phyloP scores from a whole-genome alignment of 1,140 invertebrate species.

The Meloidogyne floridensis region DNA sequence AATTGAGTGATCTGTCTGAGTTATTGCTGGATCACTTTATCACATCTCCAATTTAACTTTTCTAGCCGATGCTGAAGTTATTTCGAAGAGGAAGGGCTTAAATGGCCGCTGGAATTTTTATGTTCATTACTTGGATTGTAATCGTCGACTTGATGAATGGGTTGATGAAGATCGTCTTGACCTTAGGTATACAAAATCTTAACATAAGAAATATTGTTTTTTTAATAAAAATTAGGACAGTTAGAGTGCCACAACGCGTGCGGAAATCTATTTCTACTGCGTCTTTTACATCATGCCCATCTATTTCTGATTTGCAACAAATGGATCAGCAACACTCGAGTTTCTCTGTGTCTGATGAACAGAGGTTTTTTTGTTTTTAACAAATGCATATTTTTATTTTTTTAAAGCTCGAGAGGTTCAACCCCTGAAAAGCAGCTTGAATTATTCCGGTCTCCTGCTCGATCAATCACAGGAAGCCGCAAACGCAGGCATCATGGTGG shows the following conservation, averaged over 20 bases:
- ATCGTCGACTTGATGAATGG: constrained; percentile 54
- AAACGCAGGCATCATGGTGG: constrained; percentile 22
- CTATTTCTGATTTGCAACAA: background rate
- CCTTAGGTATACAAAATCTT: background rate
- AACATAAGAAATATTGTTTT: too few relatives aligned
- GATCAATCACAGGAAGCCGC: constrained; percentile 35
- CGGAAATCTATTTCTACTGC: constrained; percentile 25
- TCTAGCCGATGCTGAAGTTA: constrained; percentile 52
- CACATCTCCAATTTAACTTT: background rate
- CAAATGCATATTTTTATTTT: constrained; percentile 8
- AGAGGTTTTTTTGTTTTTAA: background rate
- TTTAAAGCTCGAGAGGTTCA: constrained; percentile 31
- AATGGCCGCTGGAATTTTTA: constrained; percentile 41
- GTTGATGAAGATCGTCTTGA: constrained; percentile 45
- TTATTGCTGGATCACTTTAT: constrained; percentile 20
- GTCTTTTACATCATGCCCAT: constrained; percentile 7
- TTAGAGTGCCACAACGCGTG: constrained; percentile 44
- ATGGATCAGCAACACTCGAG: constrained; percentile 12
- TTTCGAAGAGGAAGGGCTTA: constrained; percentile 30
- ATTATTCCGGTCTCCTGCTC: constrained; percentile 23
- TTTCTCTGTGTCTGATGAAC: constrained; percentile 10
- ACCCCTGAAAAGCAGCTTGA: constrained; percentile 34
- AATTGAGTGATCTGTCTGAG: background rate
- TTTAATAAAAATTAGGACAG: constrained; percentile 1
- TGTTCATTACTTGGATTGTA: constrained; percentile 55